phyloP scores from a whole-genome alignment of 37 sponge, comb jelly and placozoan species.

The Agelas oroides region DNA sequence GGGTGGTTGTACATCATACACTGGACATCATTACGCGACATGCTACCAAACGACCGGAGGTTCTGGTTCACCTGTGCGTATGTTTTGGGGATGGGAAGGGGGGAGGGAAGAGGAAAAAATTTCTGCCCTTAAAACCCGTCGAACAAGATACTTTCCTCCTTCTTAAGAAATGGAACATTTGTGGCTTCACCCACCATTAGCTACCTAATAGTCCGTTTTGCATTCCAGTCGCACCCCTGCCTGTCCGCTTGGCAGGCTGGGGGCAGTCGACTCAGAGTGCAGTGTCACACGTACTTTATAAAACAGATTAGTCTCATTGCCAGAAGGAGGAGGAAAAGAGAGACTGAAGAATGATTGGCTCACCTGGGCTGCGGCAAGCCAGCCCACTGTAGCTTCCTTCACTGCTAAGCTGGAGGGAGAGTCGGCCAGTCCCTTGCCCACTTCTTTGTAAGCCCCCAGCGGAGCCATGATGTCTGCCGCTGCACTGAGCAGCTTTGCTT shows the following conservation, averaged over 20 bases:
- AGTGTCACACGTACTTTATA: too few species aligned
- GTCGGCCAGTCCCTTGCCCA: slow-evolving; percentile 42
- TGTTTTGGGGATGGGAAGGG: neutral
- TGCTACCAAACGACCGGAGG: slow-evolving; percentile 48
- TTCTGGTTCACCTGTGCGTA: slow-evolving; percentile 65
- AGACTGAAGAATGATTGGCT: too few species aligned
- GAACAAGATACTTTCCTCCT: neutral
- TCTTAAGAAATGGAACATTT: too few species aligned
- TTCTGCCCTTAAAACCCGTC: neutral
- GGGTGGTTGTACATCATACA: slow-evolving; percentile 59
- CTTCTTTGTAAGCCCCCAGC: slow-evolving; percentile 65
- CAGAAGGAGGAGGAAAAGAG: too few species aligned
- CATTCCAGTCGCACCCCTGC: too few species aligned
- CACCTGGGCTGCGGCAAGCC: slow-evolving; percentile 88
- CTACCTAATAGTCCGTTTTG: too few species aligned
- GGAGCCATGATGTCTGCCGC: slow-evolving; percentile 65
- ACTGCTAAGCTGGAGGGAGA: slow-evolving; percentile 24
- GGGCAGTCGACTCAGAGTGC: too few species aligned
- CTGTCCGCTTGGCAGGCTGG: too few species aligned
- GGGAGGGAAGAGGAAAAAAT: neutral
- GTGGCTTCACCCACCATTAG: too few species aligned
- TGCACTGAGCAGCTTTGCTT: slow-evolving; percentile 40
- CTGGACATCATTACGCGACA: slow-evolving; percentile 75
- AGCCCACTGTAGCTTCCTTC: slow-evolving; percentile 65
- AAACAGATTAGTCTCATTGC: too few species aligned